phyloP scores from a whole-genome alignment of 2,113 vertebrate species.

The Bettongia penicillata region DNA sequence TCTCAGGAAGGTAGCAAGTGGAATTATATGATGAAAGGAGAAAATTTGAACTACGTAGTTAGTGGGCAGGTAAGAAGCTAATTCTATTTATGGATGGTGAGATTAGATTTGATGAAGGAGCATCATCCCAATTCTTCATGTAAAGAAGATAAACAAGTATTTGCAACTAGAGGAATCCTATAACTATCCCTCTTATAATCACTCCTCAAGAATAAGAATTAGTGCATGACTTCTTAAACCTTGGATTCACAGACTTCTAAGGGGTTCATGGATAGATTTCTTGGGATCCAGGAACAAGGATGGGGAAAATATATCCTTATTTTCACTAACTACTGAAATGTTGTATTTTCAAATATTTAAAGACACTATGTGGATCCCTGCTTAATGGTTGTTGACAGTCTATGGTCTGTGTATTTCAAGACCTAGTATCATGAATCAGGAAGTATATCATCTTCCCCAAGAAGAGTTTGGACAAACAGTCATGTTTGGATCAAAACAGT shows the following conservation, averaged over 20 bases:
- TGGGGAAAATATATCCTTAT: neutral
- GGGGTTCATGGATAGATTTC: neutral
- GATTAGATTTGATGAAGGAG: neutral
- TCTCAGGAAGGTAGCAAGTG: neutral
- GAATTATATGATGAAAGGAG: neutral
- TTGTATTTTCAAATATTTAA: neutral
- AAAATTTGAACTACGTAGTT: neutral
- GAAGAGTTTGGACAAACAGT: neutral
- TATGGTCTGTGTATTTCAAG: neutral
- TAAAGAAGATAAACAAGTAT: neutral
- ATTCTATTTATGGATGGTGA: neutral
- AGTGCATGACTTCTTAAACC: neutral
- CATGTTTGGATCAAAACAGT: neutral
- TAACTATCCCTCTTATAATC: neutral
- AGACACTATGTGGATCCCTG: neutral
- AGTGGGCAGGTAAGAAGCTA: neutral
- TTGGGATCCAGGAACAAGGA: neutral
- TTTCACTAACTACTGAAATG: neutral
- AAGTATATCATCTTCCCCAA: neutral
- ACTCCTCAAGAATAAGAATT: neutral
- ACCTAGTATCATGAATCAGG: neutral
- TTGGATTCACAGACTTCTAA: neutral
- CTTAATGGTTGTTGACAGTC: neutral
- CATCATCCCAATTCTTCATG: neutral
- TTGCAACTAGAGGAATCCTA: neutral